These are phyloP conservation scores for Gryllus bimaculatus DNA, from an alignment of 1,140 invertebrate genomes.

Conservation along the genomic window DNA sequence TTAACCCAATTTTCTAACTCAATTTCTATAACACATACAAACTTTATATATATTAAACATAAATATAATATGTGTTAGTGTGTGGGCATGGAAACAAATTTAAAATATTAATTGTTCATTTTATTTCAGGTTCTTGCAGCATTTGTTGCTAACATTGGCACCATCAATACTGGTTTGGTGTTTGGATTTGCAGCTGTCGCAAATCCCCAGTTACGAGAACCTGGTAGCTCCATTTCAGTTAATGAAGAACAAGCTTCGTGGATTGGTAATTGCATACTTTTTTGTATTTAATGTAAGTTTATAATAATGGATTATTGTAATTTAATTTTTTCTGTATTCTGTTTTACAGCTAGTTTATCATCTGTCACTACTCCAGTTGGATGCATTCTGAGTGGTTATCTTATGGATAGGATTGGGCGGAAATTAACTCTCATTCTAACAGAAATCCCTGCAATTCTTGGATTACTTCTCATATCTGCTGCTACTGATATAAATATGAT, in stretches of 20 bases:
- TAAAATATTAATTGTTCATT: not conserved
- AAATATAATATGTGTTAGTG: too few relatives aligned
- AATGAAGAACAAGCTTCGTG: slow-evolving; percentile 53
- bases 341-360: slow-evolving; percentile 54
- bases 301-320: not conserved
- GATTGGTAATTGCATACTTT: slow-evolving; percentile 47
- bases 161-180: slow-evolving; percentile 59
- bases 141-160: slow-evolving; percentile 52
- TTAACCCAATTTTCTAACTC: too few relatives aligned
- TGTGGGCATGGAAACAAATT: not conserved
- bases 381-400: slow-evolving; percentile 55
- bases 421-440: slow-evolving; percentile 55
- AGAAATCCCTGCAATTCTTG: slow-evolving; percentile 55
- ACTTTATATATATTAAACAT: too few relatives aligned
- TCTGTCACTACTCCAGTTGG: slow-evolving; percentile 61
- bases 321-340: not conserved
- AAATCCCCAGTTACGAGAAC: slow-evolving; percentile 49
- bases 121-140: slow-evolving; percentile 46
- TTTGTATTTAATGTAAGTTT: not conserved
- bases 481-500: slow-evolving; percentile 50
- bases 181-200: slow-evolving; percentile 66
- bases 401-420: slow-evolving; percentile 59
- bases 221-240: slow-evolving; percentile 45
- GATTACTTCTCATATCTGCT: slow-evolving; percentile 53
- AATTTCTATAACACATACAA: too few relatives aligned